phyloP scores from a whole-genome alignment of 2,113 vertebrate species.

The Daboia siamensis region DNA sequence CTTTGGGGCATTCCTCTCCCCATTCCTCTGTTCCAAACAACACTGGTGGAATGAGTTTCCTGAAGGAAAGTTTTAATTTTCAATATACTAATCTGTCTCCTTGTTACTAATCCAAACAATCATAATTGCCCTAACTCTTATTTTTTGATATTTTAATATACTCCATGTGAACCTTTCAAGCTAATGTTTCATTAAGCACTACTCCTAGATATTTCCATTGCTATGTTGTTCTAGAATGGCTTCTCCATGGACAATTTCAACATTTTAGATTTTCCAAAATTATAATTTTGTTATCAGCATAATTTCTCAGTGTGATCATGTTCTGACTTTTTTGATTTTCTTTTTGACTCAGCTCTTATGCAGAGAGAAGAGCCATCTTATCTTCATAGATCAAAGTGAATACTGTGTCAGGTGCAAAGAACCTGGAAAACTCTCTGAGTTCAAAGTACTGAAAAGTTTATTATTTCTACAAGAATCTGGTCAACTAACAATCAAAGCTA shows the following conservation, averaged over 20 bases:
- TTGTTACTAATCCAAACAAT: neutral
- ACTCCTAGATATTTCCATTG: neutral
- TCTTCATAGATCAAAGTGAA: neutral
- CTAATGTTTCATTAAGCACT: neutral
- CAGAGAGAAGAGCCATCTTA: neutral
- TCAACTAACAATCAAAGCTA: no score
- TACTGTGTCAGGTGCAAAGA: neutral
- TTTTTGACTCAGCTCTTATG: neutral
- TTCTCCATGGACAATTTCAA: neutral
- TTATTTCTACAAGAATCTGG: no score
- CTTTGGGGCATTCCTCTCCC: neutral
- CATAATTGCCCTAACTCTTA: neutral
- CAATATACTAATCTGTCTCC: neutral
- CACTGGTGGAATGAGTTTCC: neutral
- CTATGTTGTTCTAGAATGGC: neutral
- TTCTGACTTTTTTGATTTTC: neutral
- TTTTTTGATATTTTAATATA: no score
- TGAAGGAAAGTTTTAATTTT: neutral
- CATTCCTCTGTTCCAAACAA: neutral
- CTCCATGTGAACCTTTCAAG: neutral
- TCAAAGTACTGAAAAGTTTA: no score
- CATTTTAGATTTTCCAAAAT: neutral
- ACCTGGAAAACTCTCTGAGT: no score
- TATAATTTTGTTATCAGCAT: neutral
- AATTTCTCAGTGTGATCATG: neutral